A percentile compares a stretch with the other conserved stretches of the same genome.
These are phyloP conservation scores for Oreamnos americanus DNA, from an alignment of 2,113 vertebrate species.

Conservation along the genomic window DNA sequence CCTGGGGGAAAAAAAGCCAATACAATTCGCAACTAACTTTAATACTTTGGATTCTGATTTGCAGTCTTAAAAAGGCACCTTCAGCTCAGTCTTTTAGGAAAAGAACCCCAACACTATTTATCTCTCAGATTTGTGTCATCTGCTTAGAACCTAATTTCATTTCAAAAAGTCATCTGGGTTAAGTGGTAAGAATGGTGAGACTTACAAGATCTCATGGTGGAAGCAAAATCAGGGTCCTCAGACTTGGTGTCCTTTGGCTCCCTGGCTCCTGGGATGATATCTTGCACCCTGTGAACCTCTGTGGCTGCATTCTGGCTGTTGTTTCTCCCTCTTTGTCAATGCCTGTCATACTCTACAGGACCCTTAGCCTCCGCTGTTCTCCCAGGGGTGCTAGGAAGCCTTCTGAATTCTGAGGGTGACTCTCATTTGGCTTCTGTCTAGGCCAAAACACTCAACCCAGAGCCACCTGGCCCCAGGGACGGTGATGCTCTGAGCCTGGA, in stretches of 20 bases:
- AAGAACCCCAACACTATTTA: not conserved
- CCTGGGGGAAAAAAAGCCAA: not conserved
- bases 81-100: not conserved
- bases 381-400: not conserved
- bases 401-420: not conserved
- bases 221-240: not conserved
- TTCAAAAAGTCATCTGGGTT: not conserved
- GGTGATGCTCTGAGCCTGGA: not conserved
- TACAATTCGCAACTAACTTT: not conserved
- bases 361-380: not conserved
- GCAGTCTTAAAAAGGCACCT: not conserved
- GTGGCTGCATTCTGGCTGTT: not conserved
- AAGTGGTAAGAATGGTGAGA: not conserved
- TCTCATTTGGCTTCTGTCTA: not conserved
- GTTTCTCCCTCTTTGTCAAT: not conserved
- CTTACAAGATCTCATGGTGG: not conserved
- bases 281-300: too few species aligned
- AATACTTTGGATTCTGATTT: not conserved
- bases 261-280: not conserved
- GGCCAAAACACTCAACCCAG: not conserved
- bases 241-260: fast-evolving
- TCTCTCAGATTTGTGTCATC: not conserved
- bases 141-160: not conserved
- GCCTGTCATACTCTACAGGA: too few species aligned
- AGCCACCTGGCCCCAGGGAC: fast-evolving